Conservation (phyloP, 2,113 vertebrate genomes). For the Hipposideros armiger region DNA sequence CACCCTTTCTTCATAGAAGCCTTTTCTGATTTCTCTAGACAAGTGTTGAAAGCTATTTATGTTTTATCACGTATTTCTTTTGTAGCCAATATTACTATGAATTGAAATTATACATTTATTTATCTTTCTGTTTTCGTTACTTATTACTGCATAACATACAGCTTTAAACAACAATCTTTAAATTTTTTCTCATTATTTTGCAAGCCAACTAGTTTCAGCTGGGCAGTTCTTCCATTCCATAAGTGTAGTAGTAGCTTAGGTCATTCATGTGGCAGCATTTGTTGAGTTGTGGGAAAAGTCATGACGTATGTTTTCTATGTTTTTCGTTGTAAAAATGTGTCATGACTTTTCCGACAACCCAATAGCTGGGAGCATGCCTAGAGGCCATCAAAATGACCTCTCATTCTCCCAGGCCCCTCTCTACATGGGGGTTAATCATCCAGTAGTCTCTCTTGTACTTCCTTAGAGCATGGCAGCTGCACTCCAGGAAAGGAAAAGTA, state of each 20-base stretch:
- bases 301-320: too few relatives aligned
- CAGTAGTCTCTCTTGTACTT: not conserved
- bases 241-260: not conserved
- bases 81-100: not conserved
- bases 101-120: not conserved
- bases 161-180: not conserved
- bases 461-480: not conserved
- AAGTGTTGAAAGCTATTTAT: not conserved
- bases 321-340: too few relatives aligned
- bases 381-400: not conserved
- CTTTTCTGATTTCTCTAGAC: not conserved
- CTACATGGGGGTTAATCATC: rapidly evolving
- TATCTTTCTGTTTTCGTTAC: not conserved
- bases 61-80: not conserved
- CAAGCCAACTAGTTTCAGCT: not conserved
- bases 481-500: not conserved
- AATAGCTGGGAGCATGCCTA: too few relatives aligned
- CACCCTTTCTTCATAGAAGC: not conserved
- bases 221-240: not conserved
- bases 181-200: not conserved
- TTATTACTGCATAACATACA: not conserved
- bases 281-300: too few relatives aligned
- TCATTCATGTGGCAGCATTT: not conserved
- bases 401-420: not conserved
- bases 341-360: too few relatives aligned